phyloP scores from a whole-genome alignment of 2,797 vertebrate genomes.

The Smutsia gigantea region DNA sequence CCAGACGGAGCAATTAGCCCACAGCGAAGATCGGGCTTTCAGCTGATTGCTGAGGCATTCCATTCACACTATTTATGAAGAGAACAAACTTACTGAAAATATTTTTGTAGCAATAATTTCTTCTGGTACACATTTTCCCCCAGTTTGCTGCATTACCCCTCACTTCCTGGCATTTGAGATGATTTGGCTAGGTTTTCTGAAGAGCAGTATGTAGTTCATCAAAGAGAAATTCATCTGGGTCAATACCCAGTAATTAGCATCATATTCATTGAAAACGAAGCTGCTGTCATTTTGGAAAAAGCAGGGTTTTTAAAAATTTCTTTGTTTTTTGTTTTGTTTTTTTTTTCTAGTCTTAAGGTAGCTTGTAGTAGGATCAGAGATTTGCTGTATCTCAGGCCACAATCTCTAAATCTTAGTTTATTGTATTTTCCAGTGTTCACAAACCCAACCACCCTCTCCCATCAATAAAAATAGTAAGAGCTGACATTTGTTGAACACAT shows the following conservation, averaged over 20 bases:
- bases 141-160: slow-evolving; percentile 77
- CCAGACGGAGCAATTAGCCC: slow-evolving; percentile 84
- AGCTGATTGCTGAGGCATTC: slow-evolving; percentile 78
- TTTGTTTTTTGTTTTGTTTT: neutral
- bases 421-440: neutral
- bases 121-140: slow-evolving; percentile 79
- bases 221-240: slow-evolving; percentile 82
- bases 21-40: slow-evolving; percentile 83
- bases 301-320: neutral
- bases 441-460: neutral
- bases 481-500: neutral
- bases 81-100: slow-evolving; percentile 83
- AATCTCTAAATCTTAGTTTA: slow-evolving; percentile 32
- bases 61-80: slow-evolving; percentile 81
- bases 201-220: slow-evolving; percentile 75
- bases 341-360: slow-evolving; percentile 45
- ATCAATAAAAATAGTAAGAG: slow-evolving; percentile 12
- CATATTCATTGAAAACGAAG: slow-evolving; percentile 78
- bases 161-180: slow-evolving; percentile 81
- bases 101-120: slow-evolving; percentile 84
- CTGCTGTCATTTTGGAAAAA: slow-evolving; percentile 74
- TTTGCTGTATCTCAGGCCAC: neutral
- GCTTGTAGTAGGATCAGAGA: slow-evolving; percentile 55
- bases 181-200: slow-evolving; percentile 81
- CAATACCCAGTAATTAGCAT: slow-evolving; percentile 82